Base-by-base conservation (phyloP, 1,140 invertebrate species). In the Pinna nobilis region DNA sequence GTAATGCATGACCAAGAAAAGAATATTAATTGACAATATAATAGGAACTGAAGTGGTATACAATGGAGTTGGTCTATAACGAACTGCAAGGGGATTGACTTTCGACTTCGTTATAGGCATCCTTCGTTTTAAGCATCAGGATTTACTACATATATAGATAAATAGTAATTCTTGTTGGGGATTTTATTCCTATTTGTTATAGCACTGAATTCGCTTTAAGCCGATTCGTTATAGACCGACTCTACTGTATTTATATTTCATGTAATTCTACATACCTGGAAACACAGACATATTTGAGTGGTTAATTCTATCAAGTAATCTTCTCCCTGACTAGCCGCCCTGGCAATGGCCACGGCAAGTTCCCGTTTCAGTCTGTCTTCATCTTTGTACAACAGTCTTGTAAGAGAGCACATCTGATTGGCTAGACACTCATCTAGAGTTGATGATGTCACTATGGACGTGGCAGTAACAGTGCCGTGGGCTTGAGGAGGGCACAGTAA, bases 301-400 rank as follows among this genome's bases (percentile, higher is more conserved):
- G 88, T 87, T 51, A 89, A 70, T 74, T 88, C 86, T 32, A 87
- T 84, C 15, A 88, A 75, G 53, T 87, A 88, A 75, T 89, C 88
- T 74, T 89, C 88, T 18, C 87, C 88, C 69, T 88, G 86, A 72
- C 82, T 81, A 25, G 87, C 87, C 33, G 87, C 87, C 60, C 86
- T 72, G 1, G 82, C 80, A 13, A 89, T 87, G 32, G 87, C 86
- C 9, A 83, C 81, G 33, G 82, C 81, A 15, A 89, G 76, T 63
- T 87, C 87, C 30, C 82, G 63, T 63, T 85, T 84, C 63, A 89
- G 73, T 32, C 81, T 77, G 23, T 82, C 78, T n/a, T 73, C 77
- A 69, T 88, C 81, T 33, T 70, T 61, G 69, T 87, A 89, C 51
- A 89, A 76, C 18, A 88, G 65, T 23, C 77, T 74, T 20, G 86